Evolutionary conservation across 1,140 invertebrate genomes (phyloP).

Genomic region (Pogonognathellus flavescens): DNA sequence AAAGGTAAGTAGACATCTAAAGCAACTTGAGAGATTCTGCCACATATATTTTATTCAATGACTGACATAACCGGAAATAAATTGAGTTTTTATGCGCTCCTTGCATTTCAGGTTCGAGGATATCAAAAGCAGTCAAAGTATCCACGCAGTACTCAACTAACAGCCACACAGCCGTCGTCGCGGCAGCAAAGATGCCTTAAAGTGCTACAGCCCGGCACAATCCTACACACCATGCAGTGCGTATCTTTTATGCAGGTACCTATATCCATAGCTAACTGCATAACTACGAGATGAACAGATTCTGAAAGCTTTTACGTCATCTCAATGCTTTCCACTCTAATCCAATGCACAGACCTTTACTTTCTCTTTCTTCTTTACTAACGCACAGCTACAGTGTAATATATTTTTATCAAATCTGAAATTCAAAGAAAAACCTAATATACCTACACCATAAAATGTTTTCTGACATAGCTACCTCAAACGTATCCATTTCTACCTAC

Average conservation of each 20-base stretch:
- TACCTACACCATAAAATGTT: neutral
- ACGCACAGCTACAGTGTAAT: no score
- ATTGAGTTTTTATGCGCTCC: constrained; percentile 38
- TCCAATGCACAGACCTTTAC: constrained; percentile 17
- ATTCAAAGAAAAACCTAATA: neutral
- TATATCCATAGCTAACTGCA: neutral
- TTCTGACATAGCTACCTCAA: constrained; percentile 18
- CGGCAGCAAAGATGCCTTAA: neutral
- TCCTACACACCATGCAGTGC: neutral
- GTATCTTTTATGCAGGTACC: neutral
- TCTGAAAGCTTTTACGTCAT: constrained; percentile 36
- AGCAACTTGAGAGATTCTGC: constrained; percentile 29
- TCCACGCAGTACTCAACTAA: neutral
- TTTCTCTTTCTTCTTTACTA: neutral
- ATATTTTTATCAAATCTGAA: constrained; percentile 24
- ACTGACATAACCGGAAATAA: constrained; percentile 39
- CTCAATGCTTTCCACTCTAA: constrained; percentile 30
- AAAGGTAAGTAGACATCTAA: constrained; percentile 39
- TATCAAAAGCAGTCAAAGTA: constrained; percentile 36
- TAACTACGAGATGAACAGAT: neutral
- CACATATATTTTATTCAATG: constrained; percentile 39
- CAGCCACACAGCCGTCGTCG: neutral
- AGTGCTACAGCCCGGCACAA: neutral
- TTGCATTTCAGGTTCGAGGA: constrained; percentile 7
- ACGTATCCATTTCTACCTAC: neutral